phyloP scores from a whole-genome alignment of 2,888 invertebrate genomes.

The Xestia xanthographa region DNA sequence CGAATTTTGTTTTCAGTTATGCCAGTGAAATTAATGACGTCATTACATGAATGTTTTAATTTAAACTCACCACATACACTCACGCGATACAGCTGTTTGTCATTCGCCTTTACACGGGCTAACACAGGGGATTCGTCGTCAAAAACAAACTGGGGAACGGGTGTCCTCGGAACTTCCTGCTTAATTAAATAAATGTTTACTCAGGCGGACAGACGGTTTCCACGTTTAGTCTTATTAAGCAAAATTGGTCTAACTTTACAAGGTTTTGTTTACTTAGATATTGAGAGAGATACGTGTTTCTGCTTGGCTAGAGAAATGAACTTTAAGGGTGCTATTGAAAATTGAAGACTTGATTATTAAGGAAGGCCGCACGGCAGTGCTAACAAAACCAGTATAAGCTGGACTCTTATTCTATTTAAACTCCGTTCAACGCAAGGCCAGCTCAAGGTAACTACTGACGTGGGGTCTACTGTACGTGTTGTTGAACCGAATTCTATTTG shows the following conservation, averaged over 20 bases:
- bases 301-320: background rate
- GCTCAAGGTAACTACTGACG: background rate
- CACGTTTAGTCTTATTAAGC: slow-evolving; percentile 72
- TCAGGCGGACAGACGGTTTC: slow-evolving; percentile 74
- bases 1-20: slow-evolving; percentile 41
- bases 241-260: slow-evolving; percentile 70
- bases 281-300: slow-evolving; percentile 43
- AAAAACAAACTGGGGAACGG: slow-evolving; percentile 75
- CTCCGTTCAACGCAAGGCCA: background rate
- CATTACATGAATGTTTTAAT: slow-evolving; percentile 68
- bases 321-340: background rate
- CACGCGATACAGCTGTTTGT: slow-evolving; percentile 81
- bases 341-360: background rate
- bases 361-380: background rate
- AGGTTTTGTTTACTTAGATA: slow-evolving; percentile 64
- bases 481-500: background rate
- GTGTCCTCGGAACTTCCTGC: slow-evolving; percentile 80
- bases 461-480: background rate
- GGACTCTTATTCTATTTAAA: background rate
- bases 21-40: slow-evolving; percentile 48
- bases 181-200: slow-evolving; percentile 82
- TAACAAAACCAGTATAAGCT: background rate
- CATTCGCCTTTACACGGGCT: slow-evolving; percentile 65
- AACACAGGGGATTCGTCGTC: slow-evolving; percentile 77
- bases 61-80: slow-evolving; percentile 61